Percentiles rank a stretch among this genome's conserved stretches.
phyloP scores from a whole-genome alignment of 2,113 vertebrate species.

The Triplophysa tibetana region DNA sequence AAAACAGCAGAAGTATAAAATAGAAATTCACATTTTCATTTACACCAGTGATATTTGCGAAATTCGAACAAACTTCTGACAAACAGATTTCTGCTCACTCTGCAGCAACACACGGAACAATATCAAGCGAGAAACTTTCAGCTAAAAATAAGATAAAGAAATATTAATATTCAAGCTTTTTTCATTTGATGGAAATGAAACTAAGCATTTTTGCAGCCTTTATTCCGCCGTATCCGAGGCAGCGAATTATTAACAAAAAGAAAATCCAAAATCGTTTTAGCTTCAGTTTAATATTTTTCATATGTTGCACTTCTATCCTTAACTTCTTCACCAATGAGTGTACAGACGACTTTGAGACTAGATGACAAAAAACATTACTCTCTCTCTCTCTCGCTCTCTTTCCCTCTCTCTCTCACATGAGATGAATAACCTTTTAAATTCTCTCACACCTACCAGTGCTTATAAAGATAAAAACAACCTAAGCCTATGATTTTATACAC shows the following conservation, averaged over 20 bases:
- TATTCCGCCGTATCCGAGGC: neutral
- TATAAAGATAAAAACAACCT: slow-evolving; percentile 49
- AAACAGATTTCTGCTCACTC: neutral
- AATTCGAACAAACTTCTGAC: too few relatives aligned
- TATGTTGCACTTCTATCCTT: slow-evolving; percentile 33
- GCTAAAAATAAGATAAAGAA: neutral
- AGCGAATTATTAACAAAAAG: neutral
- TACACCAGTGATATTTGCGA: too few relatives aligned
- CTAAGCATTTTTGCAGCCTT: neutral
- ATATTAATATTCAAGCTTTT: neutral
- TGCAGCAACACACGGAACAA: neutral
- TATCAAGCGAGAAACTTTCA: neutral
- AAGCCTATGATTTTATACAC: slow-evolving; percentile 23
- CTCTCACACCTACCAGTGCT: slow-evolving; percentile 37
- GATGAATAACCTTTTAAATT: slow-evolving; percentile 49
- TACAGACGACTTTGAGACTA: slow-evolving; percentile 43
- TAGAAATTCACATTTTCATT: neutral
- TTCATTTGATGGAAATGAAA: neutral
- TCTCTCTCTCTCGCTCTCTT: slow-evolving; percentile 35
- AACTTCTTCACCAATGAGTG: slow-evolving; percentile 48
- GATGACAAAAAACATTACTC: slow-evolving; percentile 49
- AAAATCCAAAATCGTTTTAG: slow-evolving; percentile 21
- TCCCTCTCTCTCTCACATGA: slow-evolving; percentile 34
- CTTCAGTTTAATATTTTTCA: slow-evolving; percentile 46
- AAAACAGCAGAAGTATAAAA: neutral